Base-by-base conservation (phyloP, 2,113 vertebrate genomes). In the Anhinga anhinga region DNA sequence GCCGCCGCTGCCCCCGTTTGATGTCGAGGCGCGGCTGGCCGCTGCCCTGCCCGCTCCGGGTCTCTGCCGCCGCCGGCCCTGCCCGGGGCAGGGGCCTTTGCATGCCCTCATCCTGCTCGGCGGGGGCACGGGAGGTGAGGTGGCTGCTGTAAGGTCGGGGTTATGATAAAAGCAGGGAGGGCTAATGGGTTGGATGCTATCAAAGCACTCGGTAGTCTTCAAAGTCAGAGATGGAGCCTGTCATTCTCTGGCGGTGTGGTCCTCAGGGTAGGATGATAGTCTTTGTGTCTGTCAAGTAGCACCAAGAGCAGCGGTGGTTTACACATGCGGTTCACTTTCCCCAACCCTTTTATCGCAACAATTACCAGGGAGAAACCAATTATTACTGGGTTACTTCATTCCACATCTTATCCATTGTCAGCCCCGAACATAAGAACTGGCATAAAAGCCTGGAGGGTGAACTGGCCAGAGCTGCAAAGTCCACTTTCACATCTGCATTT, bases 381-480 rank as follows among this genome's bases (percentile, higher is more conserved):
- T 82, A 58, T 85, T 73, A 66, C 52, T 17, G 45, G 17, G n/a
- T 80, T 80, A 70, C 45, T 62, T 86, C 34, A 76, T 78, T 82
- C 49, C 34, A 7, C 17, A 10, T 66, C 71, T 87, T 85, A 93
- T 85, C 91, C 26, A 13, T 85, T 36, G 1, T 53, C 66, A 88
- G 19, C 3, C 38, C 34, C 30, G 25, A 90, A 50, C 77, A 77
- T 19, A 62, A 95, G 71, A 94, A 66, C 66, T 91, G 21, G 10
- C 62, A 89, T 85, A 69, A 91, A 76, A 87, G 29, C 32, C 70
- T 62, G 11, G n/a, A 32, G 53, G 77, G 73, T 47, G 32, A 94
- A 82, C 84, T 73, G 86, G 73, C 81, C 89, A 47, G 56, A 79
- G 7, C 87, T 95, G 95, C 91, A 95, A 97, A 95, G 93, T 40